Conservation (phyloP, 1,140 invertebrate species). For the Lepidotrigona ventralis region DNA sequence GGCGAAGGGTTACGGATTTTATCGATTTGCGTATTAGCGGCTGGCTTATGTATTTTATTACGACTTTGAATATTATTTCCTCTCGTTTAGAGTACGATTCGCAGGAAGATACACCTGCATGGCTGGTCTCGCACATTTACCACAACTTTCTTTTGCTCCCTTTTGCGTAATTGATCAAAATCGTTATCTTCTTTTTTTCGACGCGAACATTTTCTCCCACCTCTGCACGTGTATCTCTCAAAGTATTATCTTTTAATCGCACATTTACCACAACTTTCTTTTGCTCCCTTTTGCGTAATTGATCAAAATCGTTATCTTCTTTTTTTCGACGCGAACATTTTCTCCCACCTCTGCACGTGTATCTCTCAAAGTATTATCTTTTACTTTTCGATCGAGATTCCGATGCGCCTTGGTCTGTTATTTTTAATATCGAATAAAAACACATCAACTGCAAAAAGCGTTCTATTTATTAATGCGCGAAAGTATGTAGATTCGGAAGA, state of each 20-base stretch:
- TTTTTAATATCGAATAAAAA: slow-evolving; percentile 58
- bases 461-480: not conserved
- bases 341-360: slow-evolving; percentile 13
- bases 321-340: slow-evolving; percentile 26
- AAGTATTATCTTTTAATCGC: too few relatives aligned
- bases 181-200: not conserved
- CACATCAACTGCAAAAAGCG: not conserved
- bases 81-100: not conserved
- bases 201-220: too few relatives aligned
- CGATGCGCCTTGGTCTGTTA: slow-evolving; percentile 37
- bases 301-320: slow-evolving; percentile 8
- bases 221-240: too few relatives aligned
- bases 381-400: slow-evolving; percentile 37
- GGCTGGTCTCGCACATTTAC: not conserved
- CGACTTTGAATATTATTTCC: not conserved
- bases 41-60: slow-evolving; percentile 20
- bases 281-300: not conserved
- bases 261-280: too few relatives aligned
- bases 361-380: slow-evolving; percentile 1
- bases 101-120: slow-evolving; percentile 26
- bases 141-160: too few relatives aligned
- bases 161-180: not conserved
- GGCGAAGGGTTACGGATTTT: slow-evolving; percentile 37
- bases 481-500: too few relatives aligned
- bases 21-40: slow-evolving; percentile 8